Percentiles rank a stretch among this genome's conserved stretches.
Conservation (phyloP, 2,113 vertebrate species). For the Labeo rohita region DNA sequence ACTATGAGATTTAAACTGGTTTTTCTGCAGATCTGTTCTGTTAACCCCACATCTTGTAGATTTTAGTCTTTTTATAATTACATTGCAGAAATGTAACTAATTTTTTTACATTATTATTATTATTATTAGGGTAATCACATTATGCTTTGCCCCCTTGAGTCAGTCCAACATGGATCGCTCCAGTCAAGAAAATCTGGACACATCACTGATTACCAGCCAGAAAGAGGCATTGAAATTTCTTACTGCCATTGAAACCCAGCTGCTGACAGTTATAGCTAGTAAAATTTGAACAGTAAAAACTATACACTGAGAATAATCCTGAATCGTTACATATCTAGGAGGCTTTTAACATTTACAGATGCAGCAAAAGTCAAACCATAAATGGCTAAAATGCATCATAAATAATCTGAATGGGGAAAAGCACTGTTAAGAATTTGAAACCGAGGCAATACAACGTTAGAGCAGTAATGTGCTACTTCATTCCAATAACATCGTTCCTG, state of each 20-base stretch:
- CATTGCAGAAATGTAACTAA: not conserved
- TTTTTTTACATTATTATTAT: not conserved
- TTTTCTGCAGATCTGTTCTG: not conserved
- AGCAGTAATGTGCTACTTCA: conserved; percentile 35
- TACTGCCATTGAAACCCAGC: conserved; percentile 23
- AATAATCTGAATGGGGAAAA: conserved; percentile 35
- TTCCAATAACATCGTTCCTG: conserved; percentile 26
- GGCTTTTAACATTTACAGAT: conserved; percentile 51
- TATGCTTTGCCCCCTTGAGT: not conserved
- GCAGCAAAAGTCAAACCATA: conserved; percentile 9
- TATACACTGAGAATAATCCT: conserved; percentile 1
- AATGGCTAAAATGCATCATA: conserved; percentile 22
- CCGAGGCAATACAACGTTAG: conserved; percentile 24
- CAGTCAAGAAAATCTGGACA: not conserved
- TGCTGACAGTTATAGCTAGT: conserved; percentile 26
- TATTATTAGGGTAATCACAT: not conserved
- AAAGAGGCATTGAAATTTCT: not conserved
- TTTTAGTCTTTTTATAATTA: not conserved
- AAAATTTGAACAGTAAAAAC: conserved; percentile 26
- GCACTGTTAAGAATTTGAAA: conserved; percentile 11
- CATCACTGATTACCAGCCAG: not conserved
- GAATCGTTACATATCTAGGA: conserved; percentile 31
- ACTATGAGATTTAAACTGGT: not conserved
- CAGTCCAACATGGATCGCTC: not conserved
- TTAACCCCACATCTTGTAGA: not conserved